Base-by-base conservation (phyloP, 37 sponge, comb jelly and placozoan species). In the Hexactinellida sp. region DNA sequence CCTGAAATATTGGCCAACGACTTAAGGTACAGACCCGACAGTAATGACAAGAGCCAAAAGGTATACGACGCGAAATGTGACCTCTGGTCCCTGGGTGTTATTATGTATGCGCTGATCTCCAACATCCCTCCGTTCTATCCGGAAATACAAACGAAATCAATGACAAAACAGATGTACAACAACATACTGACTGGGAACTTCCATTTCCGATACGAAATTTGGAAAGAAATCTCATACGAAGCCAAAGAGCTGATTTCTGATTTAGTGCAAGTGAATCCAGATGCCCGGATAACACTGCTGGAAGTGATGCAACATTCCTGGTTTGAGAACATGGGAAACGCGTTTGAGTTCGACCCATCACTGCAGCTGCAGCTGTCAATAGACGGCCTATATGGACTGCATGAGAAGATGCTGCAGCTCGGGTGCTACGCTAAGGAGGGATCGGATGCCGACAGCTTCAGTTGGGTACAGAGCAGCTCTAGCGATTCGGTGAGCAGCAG, bases 81-180 rank as follows among this genome's bases (percentile, higher is more conserved):
- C 84, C 90, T 98, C 3, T 98, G 99, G 99, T 94, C 94, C 39
- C 88, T 95, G 28, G 99, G 99, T 23, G 97, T 98, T 76, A 92
- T 98, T 82, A 93, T 98, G 94, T 98, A 95, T 47, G 83, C 84
- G 24, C 82, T 98, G 13, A 10, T 63, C 30, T 63, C 76, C 5
- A 63, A 63, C 34, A 63, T 63, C 5, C 76, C 76, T 10, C 76
- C 76, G 1, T 63, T 63, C 34, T 63, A 63, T n/a, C 76, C 76
- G 30, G 76, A 63, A n/a, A n/a, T 63, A 63, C 76, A 63, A 7
- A 7, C 76, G 19, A 63, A 63, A 63, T 32, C 76, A 25, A 63
- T 63, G 28, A 63, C 76, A 63, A 63, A 63, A n/a, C 76, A 23
- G 13, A 63, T 63, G 76, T 63, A 63, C 76, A 63, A 63, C 13